Evolutionary conservation across 2,113 vertebrate genomes (phyloP), one percentile per base, ranked within the genome.

Genomic region (Peromyscus polionotus): DNA sequence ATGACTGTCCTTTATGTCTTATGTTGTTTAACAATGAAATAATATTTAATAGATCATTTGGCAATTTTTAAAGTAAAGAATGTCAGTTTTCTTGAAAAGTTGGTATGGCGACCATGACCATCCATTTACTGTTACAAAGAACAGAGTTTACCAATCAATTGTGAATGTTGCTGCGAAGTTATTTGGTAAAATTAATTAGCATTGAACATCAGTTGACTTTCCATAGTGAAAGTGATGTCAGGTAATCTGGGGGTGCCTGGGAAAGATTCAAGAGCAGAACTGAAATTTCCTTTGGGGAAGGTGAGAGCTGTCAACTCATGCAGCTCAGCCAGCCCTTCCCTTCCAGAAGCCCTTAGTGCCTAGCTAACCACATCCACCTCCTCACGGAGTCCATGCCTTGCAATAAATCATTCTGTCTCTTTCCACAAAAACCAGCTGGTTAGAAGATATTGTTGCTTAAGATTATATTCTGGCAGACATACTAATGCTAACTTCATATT

Each of bases 1-100:
- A 80, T 57, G 22, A 85, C 51, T 85, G 26, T 61, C 36, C 45
- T 45, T 4, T 65, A 77, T 65, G 1, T 63, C 70, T 80, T 73
- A 2, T 61, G 73, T 92, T 75, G 7, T 72, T 93, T 93, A 65
- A 87, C 48, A 16, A 19, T 85, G 14, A 88, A 72, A 51, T 11
- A 51, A 39, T n/a, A 95, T 24, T 31, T 93, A 89, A 85, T 79
- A 51, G 2, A 51, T 63, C 1, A 63, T 28, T 33, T 51, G 10
- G 45, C 11, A 72, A 33, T 68, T 86, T 86, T 80, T 7, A 76
- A 94, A 80, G 6, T 85, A 39, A 80, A 2, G 17, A 28, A 93
- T 94, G 90, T 97, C 19, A 75, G 16, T 67, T 94, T 92, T 77
- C 19, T 75, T 90, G 22, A 67, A 90, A 94, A 31, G 65, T 73